Evolutionary conservation across 2,888 invertebrate species (phyloP), one percentile per base, ranked within the genome.

Genomic region (Poecilus cupreus): DNA sequence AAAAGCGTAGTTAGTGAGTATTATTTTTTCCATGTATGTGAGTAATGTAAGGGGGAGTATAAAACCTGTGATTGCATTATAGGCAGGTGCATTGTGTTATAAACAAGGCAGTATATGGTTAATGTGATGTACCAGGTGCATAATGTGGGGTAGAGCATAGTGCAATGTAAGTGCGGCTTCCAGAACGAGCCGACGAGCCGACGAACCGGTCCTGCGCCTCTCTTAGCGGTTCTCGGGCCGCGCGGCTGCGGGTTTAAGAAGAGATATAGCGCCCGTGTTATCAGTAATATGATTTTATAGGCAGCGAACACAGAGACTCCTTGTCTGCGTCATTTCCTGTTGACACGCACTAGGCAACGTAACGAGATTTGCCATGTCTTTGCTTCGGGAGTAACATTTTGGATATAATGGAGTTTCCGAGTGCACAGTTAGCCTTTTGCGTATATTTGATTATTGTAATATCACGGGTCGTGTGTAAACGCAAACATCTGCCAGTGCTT

Each of bases 351-450:
- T 72, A 70, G 80, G 70, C 75, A 75, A 26, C 79, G 32, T 70
- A 68, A 79, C 57, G 54, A 72, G 80, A 39, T 72, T 72, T 75
- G 51, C 75, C 32, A 51, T 80, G 80, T 72, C 72, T 70, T 80
- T 72, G 54, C 72, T 57, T 80, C 57, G 57, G 22, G 39, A 54
- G 54, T 72, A 70, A 80, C 80, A 80, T 80, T 80, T 72, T 37
- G 80, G 80, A 72, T 80, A 80, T 80, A 80, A 80, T 80, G 80
- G 80, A 80, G 72, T 80, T 72, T 80, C 72, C 80, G 72, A 80
- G 72, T 80, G 80, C 80, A 80, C 80, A 80, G 80, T 72, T 80
- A 54, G 80, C 72, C 80, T 80, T 76, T 77, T 80, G 80, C 57
- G 72, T 80, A 54, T 72, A 80, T 80, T 80, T 57, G 72, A 80